Percentiles rank a stretch among this genome's conserved stretches.
phyloP scores from a whole-genome alignment of 2,888 invertebrate species.

The Dascillus cervinus region DNA sequence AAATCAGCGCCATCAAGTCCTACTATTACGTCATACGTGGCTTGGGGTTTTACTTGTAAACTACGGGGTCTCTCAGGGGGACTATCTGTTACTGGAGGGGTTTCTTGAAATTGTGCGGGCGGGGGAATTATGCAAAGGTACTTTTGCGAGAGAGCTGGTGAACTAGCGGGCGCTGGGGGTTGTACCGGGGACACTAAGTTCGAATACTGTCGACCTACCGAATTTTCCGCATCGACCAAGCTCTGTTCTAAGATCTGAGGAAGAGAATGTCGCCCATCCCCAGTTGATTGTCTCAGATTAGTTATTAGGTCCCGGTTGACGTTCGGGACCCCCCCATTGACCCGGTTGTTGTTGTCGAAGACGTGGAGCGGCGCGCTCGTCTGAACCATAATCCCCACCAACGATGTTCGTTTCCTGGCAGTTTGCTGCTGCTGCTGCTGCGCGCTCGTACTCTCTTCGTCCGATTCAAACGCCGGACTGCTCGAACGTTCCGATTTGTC shows the following conservation, averaged over 20 bases:
- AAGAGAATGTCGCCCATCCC: slow-evolving; percentile 32
- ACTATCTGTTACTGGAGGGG: slow-evolving; percentile 57
- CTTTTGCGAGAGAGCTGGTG: slow-evolving; percentile 41
- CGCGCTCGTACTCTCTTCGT: slow-evolving; percentile 73
- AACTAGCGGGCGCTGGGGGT: slow-evolving; percentile 25
- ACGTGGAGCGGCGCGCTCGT: slow-evolving; percentile 49
- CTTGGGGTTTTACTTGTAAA: slow-evolving; percentile 43
- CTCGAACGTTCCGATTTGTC: slow-evolving; percentile 80
- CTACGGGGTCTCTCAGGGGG: slow-evolving; percentile 49
- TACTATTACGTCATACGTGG: slow-evolving; percentile 67
- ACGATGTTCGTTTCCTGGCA: slow-evolving; percentile 55
- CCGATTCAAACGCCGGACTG: slow-evolving; percentile 90
- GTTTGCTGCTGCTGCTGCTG: slow-evolving; percentile 29
- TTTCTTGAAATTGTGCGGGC: slow-evolving; percentile 64
- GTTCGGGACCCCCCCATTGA: slow-evolving; percentile 48
- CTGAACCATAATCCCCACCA: slow-evolving; percentile 63
- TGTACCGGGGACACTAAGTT: slow-evolving; percentile 12
- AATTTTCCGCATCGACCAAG: slow-evolving; percentile 54
- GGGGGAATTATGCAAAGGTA: slow-evolving; percentile 67
- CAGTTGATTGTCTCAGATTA: slow-evolving; percentile 15
- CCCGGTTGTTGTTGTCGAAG: slow-evolving; percentile 46
- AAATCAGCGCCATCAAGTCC: slow-evolving; percentile 81
- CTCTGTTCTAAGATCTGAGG: slow-evolving; percentile 59
- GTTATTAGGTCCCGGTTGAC: slow-evolving; percentile 29
- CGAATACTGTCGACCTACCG: slow-evolving; percentile 28